Evolutionary conservation across 2,888 invertebrate genomes (phyloP), one percentile per base, ranked within the genome.

Genomic region (Odontocerum albicorne): DNA sequence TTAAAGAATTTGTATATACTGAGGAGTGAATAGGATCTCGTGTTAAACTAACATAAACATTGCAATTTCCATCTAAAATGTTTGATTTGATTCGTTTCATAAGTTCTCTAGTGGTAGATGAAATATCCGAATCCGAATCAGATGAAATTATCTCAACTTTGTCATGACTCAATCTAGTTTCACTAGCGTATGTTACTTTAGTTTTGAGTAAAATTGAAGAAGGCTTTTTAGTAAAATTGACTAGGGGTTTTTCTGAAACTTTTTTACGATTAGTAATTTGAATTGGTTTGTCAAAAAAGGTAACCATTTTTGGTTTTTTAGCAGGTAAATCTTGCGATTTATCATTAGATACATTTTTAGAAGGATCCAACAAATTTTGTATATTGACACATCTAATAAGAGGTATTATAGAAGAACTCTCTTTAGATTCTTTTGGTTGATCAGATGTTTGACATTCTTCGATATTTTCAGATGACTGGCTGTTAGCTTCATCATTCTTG

Each of bases 311-410:
- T 4, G 17, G 36, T 36, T 20, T 21, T 20, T 27, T 51, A 12
- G 17, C 4, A 2, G 39, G 15, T 16, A 8, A 8, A 16, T n/a
- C n/a, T n/a, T n/a, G n/a, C n/a, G n/a, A n/a, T n/a, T n/a, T n/a
- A n/a, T n/a, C n/a, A n/a, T n/a, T 27, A 7, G 10, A 27, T 27
- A 7, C 17, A n/a, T 19, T 17, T 10, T 21, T 40, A 7, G 51
- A 19, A 12, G 47, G 20, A n/a, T 16, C 49, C 7, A 53, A 20
- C 15, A 57, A 33, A 15, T 40, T 52, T 4, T 35, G n/a, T 7
- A 57, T 51, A 31, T 52, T 43, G 4, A 57, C 39, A 43, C 57
- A 57, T 21, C 39, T 46, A 4, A 57, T 35, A 3, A 31, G 8
- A 15, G 47, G 40, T 27, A n/a, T n/a, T n/a, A n/a, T n/a, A n/a